Evolutionary conservation across 2,797 vertebrate species (phyloP).

Genomic region (Schizothorax lantsangensis): DNA sequence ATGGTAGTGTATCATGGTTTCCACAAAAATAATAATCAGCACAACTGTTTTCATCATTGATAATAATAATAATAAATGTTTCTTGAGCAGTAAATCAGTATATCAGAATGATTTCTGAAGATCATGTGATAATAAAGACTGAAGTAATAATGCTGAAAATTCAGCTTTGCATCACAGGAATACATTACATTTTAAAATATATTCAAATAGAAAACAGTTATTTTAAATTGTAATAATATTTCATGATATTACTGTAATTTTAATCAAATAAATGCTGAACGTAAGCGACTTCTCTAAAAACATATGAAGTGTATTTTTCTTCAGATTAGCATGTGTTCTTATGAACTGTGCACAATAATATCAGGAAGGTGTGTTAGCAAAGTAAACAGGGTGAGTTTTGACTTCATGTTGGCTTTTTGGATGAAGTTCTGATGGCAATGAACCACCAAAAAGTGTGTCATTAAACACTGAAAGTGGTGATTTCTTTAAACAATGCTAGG

Average conservation of each 20-base stretch:
- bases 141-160: background rate
- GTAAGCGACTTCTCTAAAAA: background rate
- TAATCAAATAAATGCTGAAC: background rate
- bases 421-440: constrained; percentile 12
- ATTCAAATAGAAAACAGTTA: background rate
- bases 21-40: background rate
- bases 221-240: background rate
- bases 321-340: background rate
- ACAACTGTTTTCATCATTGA: background rate
- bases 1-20: too few relatives aligned
- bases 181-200: background rate
- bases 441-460: background rate
- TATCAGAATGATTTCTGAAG: background rate
- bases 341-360: too few relatives aligned
- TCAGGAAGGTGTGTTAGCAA: background rate
- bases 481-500: background rate
- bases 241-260: background rate
- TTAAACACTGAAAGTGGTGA: constrained; percentile 8
- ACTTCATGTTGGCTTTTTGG: constrained; percentile 13
- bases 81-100: background rate
- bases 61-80: background rate
- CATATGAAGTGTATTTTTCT: background rate
- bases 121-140: background rate
- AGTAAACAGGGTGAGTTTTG: background rate
- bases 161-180: background rate